A percentile compares a stretch with the other conserved stretches of the same genome.
Conservation (phyloP, 2,113 vertebrate genomes). For the Furnarius figulus region DNA sequence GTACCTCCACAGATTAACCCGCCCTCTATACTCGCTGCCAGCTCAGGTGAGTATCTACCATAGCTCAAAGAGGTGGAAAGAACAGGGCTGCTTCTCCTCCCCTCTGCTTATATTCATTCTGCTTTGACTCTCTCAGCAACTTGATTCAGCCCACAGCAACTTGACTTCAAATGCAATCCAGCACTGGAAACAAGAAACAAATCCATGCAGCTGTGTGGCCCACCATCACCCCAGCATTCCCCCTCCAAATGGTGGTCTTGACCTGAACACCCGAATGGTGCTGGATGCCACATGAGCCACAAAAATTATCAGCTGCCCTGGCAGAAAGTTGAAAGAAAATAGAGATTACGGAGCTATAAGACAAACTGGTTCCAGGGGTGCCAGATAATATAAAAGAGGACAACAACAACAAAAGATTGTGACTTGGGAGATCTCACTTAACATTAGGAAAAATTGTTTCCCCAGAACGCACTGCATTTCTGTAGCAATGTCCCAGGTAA, state of each 20-base stretch:
- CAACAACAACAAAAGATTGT: not conserved
- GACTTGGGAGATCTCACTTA: not conserved
- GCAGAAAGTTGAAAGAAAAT: not conserved
- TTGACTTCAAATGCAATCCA: not conserved
- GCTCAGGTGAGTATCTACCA: not conserved
- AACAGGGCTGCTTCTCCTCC: not conserved
- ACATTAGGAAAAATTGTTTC: not conserved
- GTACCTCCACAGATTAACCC: not conserved
- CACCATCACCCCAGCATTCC: not conserved
- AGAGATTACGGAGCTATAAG: not conserved
- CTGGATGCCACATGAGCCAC: not conserved
- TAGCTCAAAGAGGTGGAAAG: not conserved
- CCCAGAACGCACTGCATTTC: not conserved
- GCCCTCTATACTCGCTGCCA: not conserved
- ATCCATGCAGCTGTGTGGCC: not conserved
- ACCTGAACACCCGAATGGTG: not conserved
- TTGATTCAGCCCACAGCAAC: not conserved
- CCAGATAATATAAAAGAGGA: not conserved
- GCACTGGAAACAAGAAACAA: not conserved
- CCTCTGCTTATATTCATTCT: rapidly evolving
- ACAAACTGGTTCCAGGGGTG: not conserved
- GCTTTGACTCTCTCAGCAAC: not conserved
- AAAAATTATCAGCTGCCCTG: not conserved
- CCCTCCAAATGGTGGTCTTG: not conserved
- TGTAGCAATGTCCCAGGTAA: not conserved